Base-by-base conservation (phyloP, 2,888 invertebrate species). In the Mesoligia furuncula region DNA sequence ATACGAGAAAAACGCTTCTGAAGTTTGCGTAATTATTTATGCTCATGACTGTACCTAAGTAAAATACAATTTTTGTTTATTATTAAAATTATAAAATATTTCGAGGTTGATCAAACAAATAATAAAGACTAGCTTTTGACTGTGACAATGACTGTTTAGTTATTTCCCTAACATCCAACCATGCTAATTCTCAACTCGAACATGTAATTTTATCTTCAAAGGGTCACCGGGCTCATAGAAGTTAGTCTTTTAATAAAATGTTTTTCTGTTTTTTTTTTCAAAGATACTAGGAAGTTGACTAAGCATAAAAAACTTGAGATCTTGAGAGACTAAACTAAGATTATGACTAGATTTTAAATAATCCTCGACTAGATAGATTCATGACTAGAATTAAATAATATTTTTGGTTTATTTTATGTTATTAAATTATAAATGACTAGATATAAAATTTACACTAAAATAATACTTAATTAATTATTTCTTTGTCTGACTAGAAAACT, bases 151-250 rank as follows among this genome's bases (percentile, higher is more conserved):
- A 2, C 7, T 15, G 11, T 39, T 62, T n/a, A 42, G 17, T 64
- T 65, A 57, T 77, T 31, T 78, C 31, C 54, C 7, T 11, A 20
- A 45, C 0, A 45, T 77, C 2, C 67, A 59, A 48, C 48, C 61
- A 42, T 31, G 45, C 31, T 45, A 11, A 31, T 54, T 70, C 6
- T 70, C 11, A 62, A 70, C 17, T 78, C 17, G 7, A 31, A n/a
- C 15, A 20, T 27, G 2, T 54, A 27, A 15, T 45, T 48, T 45
- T n/a, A 11, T n/a, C 8, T 3, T 6, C 11, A 27, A 39, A 45
- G 51, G 81, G 59, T 59, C 81, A 72, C 83, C 68, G 42, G 42
- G 27, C 15, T 24, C 66, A 74, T 72, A 77, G 42, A 48, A n/a
- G 17, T 54, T 1, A 31, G 8, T n/a, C 1, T 45, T n/a, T 17